These are phyloP conservation scores for Steatornis caripensis DNA, from an alignment of 2,113 vertebrate species.

Conservation along the genomic window DNA sequence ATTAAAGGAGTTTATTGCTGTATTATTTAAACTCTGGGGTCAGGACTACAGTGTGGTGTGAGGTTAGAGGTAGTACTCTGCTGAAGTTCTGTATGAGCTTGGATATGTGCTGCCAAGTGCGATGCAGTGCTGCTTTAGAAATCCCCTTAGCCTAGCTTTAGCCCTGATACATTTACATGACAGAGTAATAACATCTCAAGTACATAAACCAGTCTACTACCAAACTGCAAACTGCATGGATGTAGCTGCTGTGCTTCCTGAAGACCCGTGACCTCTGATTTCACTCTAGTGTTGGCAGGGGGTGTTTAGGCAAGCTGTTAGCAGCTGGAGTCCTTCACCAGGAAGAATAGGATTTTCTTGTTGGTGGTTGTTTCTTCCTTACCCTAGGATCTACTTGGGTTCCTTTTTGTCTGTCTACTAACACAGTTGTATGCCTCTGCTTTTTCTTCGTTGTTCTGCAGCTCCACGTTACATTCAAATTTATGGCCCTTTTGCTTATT, in stretches of 20 bases:
- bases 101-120: not conserved
- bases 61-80: not conserved
- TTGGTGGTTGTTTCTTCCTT: not conserved
- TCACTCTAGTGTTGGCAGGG: not conserved
- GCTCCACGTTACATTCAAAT: not conserved
- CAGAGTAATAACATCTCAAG: not conserved
- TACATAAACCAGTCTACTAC: not conserved
- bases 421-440: not conserved
- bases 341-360: not conserved
- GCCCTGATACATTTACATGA: not conserved
- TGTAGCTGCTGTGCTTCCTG: not conserved
- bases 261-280: not conserved
- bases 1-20: not conserved
- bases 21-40: not conserved
- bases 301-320: not conserved
- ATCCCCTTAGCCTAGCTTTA: not conserved
- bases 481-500: not conserved
- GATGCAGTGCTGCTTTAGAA: not conserved
- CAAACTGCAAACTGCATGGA: not conserved
- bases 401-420: not conserved
- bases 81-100: not conserved
- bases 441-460: not conserved
- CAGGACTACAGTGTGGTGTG: not conserved
- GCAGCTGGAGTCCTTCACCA: not conserved
- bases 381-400: not conserved